These are phyloP conservation scores for Trilocha varians DNA, from an alignment of 2,888 invertebrate genomes.

Conservation along the genomic window DNA sequence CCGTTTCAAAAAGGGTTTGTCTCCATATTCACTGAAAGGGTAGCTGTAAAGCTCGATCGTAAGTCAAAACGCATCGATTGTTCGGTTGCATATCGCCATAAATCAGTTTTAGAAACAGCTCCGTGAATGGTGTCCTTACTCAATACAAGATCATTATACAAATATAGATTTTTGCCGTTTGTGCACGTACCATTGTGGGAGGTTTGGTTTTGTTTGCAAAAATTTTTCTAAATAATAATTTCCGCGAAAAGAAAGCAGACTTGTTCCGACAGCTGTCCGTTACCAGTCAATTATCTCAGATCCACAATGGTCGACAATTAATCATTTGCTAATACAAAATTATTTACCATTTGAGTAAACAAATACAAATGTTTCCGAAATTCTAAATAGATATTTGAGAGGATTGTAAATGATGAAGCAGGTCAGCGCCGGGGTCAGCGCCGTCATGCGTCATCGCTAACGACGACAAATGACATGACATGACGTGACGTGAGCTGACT, in stretches of 20 bases:
- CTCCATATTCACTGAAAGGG: conserved; percentile 53
- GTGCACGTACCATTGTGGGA: conserved; percentile 67
- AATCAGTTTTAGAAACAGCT: conserved; percentile 61
- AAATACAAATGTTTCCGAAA: not conserved
- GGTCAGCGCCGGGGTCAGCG: conserved; percentile 59
- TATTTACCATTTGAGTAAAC: not conserved
- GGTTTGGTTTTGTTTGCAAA: conserved; percentile 51
- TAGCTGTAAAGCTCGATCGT: conserved; percentile 52
- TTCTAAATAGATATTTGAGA: conserved; percentile 12
- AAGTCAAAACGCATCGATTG: conserved; percentile 62
- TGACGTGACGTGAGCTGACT: conserved; percentile 35
- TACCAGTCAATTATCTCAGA: conserved; percentile 10
- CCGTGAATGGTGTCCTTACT: conserved; percentile 55
- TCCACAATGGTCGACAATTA: conserved; percentile 5
- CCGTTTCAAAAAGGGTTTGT: conserved; percentile 69
- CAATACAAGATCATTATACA: conserved; percentile 69
- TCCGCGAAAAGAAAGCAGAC: conserved; percentile 62
- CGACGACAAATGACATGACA: conserved; percentile 69
- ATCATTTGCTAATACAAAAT: not conserved
- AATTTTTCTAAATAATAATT: conserved; percentile 33
- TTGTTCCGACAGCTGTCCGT: conserved; percentile 34
- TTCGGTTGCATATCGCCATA: conserved; percentile 65
- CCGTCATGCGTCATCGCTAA: conserved; percentile 69
- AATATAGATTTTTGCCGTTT: conserved; percentile 69
- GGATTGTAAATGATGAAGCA: conserved; percentile 61